Evolutionary conservation across 2,888 invertebrate genomes (phyloP), one percentile per base, ranked within the genome.

Genomic region (Lasioglossum marginatum): DNA sequence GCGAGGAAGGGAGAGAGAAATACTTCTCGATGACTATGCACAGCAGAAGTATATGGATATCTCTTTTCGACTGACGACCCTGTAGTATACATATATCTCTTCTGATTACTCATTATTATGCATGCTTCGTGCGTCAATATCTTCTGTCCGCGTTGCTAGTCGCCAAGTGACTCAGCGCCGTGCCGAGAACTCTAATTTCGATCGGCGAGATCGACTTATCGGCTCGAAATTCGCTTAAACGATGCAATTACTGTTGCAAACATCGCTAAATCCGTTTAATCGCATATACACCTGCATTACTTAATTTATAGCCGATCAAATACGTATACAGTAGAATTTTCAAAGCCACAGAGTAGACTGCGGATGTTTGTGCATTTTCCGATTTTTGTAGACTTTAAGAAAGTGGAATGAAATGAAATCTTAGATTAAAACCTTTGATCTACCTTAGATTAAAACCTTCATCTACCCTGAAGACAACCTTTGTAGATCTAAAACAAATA

Each of bases 21-120:
- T 23, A 52, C 27, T 60, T 60, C 72, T 52, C 37, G 77, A 63
- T 73, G 79, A 79, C 83, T 77, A 79, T 81, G 60, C 68, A 52
- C 19, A 14, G 10, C 68, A n/a, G 1, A 43, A 5, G 60, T 16
- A 14, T 31, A 31, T 60, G 2, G 10, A 43, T 75, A 74, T 68
- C 70, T 45, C 70, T 19, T 40, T 77, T 34, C 74, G 34, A 45
- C 43, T 45, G 40, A 37, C 16, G 43, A 43, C n/a, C 19, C n/a
- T 19, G 31, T 31, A 14, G 37, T 31, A 31, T 40, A 23, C 31
- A 27, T 37, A 14, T 68, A 80, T 77, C 75, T 79, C 52, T 52
- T 81, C 77, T 48, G 89, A 80, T 79, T 80, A 60, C 79, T 84
- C 78, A 60, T 89, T 80, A 88, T 88, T 89, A 89, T 88, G 89